Evolutionary conservation across 2,797 vertebrate genomes (phyloP).

Genomic region (Gymnothorax reevesii): DNA sequence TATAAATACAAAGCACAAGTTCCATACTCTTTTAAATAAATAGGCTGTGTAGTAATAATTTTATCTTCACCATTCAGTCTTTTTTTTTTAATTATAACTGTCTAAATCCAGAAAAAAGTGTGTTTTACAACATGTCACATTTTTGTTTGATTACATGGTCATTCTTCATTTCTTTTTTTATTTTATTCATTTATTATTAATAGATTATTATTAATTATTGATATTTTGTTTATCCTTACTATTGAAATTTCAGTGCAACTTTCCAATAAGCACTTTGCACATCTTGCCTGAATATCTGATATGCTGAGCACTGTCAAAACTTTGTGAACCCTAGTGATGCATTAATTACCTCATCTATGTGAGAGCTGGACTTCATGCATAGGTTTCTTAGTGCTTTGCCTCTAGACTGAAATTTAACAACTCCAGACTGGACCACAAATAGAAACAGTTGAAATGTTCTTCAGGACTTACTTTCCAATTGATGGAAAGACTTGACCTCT

Average conservation of each 20-base stretch:
- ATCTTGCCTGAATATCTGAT: background rate
- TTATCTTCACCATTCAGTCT: background rate
- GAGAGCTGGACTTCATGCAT: constrained; percentile 48
- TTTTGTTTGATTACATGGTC: background rate
- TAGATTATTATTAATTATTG: background rate
- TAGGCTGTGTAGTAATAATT: background rate
- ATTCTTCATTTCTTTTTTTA: background rate
- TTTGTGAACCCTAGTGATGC: background rate
- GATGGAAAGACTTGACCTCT: background rate
- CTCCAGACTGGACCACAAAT: background rate
- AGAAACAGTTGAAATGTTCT: background rate
- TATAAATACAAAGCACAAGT: background rate
- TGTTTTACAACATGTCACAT: background rate
- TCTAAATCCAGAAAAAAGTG: background rate
- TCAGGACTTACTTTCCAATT: background rate
- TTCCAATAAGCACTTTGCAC: background rate
- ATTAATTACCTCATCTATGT: constrained; percentile 16
- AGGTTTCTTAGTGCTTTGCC: constrained; percentile 43
- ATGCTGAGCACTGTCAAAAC: background rate
- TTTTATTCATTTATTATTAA: background rate
- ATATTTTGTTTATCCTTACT: background rate
- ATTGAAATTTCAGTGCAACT: background rate
- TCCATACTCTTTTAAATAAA: background rate
- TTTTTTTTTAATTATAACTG: background rate
- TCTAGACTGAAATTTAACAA: background rate